phyloP scores from a whole-genome alignment of 2,888 invertebrate genomes.

The Limnephilus rhombicus region DNA sequence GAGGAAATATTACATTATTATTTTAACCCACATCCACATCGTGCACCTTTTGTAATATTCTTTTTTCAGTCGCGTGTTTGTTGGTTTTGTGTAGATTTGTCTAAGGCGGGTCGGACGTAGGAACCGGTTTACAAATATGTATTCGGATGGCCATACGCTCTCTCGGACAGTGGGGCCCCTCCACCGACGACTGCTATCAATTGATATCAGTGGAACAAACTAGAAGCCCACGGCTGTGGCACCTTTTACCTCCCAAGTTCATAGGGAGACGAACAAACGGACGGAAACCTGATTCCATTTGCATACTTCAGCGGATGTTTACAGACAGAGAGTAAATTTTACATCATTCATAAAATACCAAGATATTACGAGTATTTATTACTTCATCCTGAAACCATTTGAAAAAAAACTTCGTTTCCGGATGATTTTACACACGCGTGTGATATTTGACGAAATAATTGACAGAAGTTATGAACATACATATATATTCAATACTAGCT shows the following conservation, averaged over 20 bases:
- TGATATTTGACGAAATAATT: no score
- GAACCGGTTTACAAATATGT: constrained; percentile 32
- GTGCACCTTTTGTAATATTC: constrained; percentile 25
- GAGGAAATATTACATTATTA: constrained; percentile 3
- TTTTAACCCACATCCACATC: constrained; percentile 1
- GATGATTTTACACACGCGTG: no score
- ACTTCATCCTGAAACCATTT: no score
- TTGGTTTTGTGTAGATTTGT: constrained; percentile 46
- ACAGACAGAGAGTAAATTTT: background rate
- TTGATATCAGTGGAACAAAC: background rate
- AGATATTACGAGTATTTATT: background rate
- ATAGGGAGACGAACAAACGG: background rate
- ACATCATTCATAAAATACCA: background rate
- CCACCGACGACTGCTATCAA: constrained; percentile 5
- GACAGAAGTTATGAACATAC: no score
- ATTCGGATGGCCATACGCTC: constrained; percentile 26
- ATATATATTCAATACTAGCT: no score
- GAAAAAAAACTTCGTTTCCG: no score
- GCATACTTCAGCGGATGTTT: background rate
- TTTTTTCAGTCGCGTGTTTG: constrained; percentile 36
- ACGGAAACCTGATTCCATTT: constrained; percentile 8
- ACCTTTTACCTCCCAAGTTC: constrained; percentile 17
- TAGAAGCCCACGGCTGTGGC: background rate
- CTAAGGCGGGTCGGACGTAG: constrained; percentile 34
- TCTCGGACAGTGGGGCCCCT: background rate